Evolutionary conservation across 2,888 invertebrate genomes (phyloP).

Genomic region (Xiphydria camelus): DNA sequence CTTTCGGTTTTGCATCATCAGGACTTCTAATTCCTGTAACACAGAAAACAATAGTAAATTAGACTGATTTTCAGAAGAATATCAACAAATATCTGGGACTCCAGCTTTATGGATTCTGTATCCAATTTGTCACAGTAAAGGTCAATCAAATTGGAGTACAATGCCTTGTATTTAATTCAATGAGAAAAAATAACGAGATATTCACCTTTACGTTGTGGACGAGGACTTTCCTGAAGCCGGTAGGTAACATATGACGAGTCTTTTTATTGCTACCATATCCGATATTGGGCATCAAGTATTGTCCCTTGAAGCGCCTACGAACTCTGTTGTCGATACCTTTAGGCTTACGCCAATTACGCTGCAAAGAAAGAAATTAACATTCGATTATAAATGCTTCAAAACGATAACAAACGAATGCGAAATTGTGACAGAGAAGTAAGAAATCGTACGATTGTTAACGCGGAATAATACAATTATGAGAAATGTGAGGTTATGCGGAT

Average conservation of each 20-base stretch:
- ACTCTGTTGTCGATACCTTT: slow-evolving; percentile 99
- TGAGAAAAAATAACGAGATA: not conserved
- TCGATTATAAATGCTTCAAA: slow-evolving; percentile 1
- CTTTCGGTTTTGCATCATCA: slow-evolving; percentile 98
- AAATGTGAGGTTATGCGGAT: slow-evolving; percentile 26
- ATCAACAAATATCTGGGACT: too few relatives aligned
- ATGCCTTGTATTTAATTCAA: slow-evolving; percentile 1
- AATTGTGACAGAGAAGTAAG: not conserved
- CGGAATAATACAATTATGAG: too few relatives aligned
- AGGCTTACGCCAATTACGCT: slow-evolving; percentile 99
- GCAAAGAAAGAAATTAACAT: slow-evolving; percentile 33
- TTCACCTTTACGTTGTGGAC: slow-evolving; percentile 81
- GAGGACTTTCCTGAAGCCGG: slow-evolving; percentile 95
- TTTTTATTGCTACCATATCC: slow-evolving; percentile 97
- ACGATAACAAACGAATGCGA: slow-evolving; percentile 6
- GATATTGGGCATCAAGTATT: slow-evolving; percentile 98
- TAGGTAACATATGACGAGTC: slow-evolving; percentile 96
- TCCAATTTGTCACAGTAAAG: too few relatives aligned
- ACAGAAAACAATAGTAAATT: slow-evolving; percentile 2
- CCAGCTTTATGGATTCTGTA: too few relatives aligned
- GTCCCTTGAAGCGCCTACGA: slow-evolving; percentile 98
- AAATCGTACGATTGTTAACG: slow-evolving; percentile 2
- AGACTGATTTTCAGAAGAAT: too few relatives aligned
- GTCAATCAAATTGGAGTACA: slow-evolving; percentile 8
- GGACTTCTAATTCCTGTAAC: slow-evolving; percentile 88